Conservation (phyloP, 2,113 vertebrate species). For the Diphyllodes magnificus region DNA sequence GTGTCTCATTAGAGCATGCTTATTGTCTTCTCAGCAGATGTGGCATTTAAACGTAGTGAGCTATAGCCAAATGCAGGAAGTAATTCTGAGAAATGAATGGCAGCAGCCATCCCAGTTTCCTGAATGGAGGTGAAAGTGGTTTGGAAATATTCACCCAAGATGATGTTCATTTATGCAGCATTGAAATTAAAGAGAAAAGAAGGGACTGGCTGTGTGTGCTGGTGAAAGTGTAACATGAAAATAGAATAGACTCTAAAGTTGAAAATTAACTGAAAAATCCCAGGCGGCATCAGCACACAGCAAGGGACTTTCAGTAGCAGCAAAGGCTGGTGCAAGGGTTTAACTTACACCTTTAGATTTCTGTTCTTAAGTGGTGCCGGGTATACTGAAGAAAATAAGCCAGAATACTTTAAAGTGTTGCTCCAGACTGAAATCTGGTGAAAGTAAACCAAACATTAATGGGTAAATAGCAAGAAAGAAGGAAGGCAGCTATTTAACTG, state of each 20-base stretch:
- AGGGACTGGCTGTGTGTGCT: not conserved
- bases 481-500: not conserved
- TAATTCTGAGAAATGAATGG: not conserved
- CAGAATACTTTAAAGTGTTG: not conserved
- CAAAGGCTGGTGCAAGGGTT: not conserved
- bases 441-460: not conserved
- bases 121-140: not conserved
- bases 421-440: not conserved
- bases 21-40: not conserved
- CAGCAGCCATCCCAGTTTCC: not conserved
- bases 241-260: not conserved
- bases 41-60: not conserved
- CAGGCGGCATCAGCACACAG: not conserved
- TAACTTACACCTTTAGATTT: not conserved
- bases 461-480: not conserved
- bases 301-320: not conserved
- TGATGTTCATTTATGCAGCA: not conserved
- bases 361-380: not conserved
- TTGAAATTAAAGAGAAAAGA: not conserved
- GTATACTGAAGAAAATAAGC: not conserved
- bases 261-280: not conserved
- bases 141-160: not conserved
- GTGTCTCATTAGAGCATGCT: not conserved
- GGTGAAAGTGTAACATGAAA: not conserved
- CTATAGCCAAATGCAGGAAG: not conserved